Base-by-base conservation (phyloP, 2,113 vertebrate species). In the Scytalopus superciliaris region DNA sequence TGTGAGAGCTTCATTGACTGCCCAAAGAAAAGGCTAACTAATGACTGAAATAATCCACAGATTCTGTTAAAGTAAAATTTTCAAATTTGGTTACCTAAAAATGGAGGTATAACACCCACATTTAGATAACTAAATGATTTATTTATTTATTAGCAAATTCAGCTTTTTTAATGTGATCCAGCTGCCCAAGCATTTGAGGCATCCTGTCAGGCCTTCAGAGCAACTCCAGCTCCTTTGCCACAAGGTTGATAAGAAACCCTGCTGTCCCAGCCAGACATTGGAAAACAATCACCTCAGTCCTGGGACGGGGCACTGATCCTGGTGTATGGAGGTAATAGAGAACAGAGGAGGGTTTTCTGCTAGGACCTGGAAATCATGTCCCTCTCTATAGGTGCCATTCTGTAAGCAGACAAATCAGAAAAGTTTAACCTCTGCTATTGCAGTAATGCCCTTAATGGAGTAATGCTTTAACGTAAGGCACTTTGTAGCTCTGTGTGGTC, bases 391-490 rank as follows among this genome's bases (percentile, higher is more conserved):
- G 57, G 10, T 40, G 33, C 8, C 11, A 5, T n/a, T 24, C 52
- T 67, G 44, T 45, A 86, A 94, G 47, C 68, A 86, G 69, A 6
- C 12, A 77, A 56, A 25, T 45, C 42, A 60, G 64, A 88, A 68
- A 86, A 47, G 27, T 88, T 88, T 40, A 82, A 66, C 39, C 63
- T 92, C 92, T 67, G 35, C 28, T 64, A 7, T 7, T 67, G 64
- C n/a, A 93, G 16, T 80, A 85, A 44, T 74, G n/a, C 28, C 72
- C 31, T 95, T 91, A 95, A 84, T 77, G 64, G 64, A 56, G 64
- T 50, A 77, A 88, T 87, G 52, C 30, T 49, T 92, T 95, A 94
- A 90, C 90, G 33, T 45, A n/a, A 96, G 68, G 63, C 88, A 84
- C 90, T 94, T 78, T 39, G 40, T 75, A 92, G 21, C 47, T 70